A percentile compares a stretch with the other conserved stretches of the same genome.
Conservation (phyloP, 2,113 vertebrate species). For the Euleptes europaea region DNA sequence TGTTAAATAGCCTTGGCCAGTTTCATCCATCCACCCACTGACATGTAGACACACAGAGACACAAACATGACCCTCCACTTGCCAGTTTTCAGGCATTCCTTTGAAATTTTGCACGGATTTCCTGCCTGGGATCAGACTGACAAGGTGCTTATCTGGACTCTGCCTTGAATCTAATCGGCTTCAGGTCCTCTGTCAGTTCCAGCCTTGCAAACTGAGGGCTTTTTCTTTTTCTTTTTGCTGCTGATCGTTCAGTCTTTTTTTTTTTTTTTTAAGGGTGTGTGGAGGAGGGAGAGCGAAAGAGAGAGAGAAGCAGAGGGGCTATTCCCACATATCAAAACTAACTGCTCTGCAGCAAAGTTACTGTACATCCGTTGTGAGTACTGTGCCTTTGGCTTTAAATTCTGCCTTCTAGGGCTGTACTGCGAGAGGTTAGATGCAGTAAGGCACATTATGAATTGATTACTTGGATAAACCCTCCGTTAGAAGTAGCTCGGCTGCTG, state of each 20-base stretch:
- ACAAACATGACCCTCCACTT: background rate
- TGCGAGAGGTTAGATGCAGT: background rate
- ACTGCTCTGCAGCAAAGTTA: background rate
- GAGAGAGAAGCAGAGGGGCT: background rate
- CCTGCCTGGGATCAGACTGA: background rate
- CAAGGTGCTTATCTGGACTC: background rate
- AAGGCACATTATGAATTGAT: background rate
- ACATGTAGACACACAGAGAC: no score
- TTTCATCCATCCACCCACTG: background rate
- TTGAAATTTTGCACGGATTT: background rate
- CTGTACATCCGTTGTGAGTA: background rate
- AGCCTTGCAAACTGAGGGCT: background rate
- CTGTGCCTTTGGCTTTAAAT: background rate
- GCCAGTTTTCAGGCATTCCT: background rate
- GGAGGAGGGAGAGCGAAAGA: background rate
- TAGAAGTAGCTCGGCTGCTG: slow-evolving; percentile 55
- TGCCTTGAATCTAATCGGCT: no score
- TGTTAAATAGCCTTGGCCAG: background rate
- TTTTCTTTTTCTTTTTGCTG: background rate
- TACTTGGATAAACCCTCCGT: background rate
- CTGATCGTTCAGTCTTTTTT: background rate
- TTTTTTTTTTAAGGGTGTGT: background rate
- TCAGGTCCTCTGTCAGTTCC: background rate
- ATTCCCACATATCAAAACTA: background rate
- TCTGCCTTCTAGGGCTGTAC: background rate